Conservation (phyloP, 2,797 vertebrate genomes). For the Thamnophis elegans region DNA sequence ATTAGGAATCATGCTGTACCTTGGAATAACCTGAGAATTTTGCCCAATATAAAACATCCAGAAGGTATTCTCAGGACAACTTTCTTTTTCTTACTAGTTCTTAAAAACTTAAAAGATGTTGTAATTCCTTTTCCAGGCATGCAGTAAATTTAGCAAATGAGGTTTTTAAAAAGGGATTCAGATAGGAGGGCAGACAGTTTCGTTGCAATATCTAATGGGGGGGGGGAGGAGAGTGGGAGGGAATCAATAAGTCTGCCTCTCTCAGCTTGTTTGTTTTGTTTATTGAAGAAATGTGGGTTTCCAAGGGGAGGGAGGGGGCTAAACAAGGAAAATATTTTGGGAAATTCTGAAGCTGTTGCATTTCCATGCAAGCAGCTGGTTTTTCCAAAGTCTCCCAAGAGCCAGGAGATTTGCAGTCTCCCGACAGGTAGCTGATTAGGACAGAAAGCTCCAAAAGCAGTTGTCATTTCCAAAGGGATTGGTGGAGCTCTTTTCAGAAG, state of each 20-base stretch:
- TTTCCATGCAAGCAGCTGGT: neutral
- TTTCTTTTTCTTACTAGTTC: neutral
- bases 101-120: neutral
- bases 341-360: neutral
- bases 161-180: neutral
- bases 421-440: no score
- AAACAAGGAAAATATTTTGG: neutral
- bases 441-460: no score
- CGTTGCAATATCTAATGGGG: neutral
- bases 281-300: neutral
- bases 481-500: neutral
- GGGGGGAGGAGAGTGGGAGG: no score
- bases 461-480: no score
- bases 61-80: neutral
- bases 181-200: neutral
- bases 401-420: no score
- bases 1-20: neutral
- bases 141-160: neutral
- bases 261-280: neutral
- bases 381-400: neutral
- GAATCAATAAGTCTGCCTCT: neutral
- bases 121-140: neutral
- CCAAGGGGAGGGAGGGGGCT: neutral
- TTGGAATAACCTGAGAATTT: neutral
- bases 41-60: neutral